A percentile compares a stretch with the other conserved stretches of the same genome.
Conservation (phyloP, 2,888 invertebrate genomes). For the Neelides folsomi region DNA sequence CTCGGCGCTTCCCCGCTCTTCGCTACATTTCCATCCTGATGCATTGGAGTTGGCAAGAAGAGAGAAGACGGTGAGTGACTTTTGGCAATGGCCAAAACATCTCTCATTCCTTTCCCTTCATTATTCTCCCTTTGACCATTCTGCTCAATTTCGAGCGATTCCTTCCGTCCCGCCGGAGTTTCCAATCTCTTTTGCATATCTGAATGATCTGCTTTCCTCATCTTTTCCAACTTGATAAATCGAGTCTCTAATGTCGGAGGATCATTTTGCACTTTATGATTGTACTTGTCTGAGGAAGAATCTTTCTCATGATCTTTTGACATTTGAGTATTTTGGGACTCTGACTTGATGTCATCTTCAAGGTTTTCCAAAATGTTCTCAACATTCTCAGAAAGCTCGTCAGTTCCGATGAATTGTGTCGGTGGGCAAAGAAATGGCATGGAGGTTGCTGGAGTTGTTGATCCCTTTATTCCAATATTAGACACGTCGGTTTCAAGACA, state of each 20-base stretch:
- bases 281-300: not conserved
- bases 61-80: too few species aligned
- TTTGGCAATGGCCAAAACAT: too few species aligned
- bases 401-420: conserved; percentile 6
- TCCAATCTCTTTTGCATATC: too few species aligned
- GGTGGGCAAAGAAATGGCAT: not conserved
- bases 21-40: not conserved
- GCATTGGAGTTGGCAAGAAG: too few species aligned
- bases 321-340: conserved; percentile 4
- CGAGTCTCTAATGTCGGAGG: too few species aligned
- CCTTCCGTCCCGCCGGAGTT: not conserved
- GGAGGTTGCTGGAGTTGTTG: not conserved
- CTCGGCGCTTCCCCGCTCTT: not conserved
- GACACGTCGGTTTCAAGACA: too few species aligned
- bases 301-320: not conserved
- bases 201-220: not conserved
- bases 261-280: too few species aligned
- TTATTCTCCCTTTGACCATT: not conserved
- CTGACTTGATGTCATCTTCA: conserved; percentile 13
- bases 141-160: not conserved
- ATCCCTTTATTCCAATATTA: too few species aligned
- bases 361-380: conserved; percentile 28
- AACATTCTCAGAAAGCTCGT: conserved; percentile 26
- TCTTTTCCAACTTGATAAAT: conserved; percentile 1
- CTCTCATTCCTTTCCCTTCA: too few species aligned